Evolutionary conservation across 1,140 invertebrate genomes (phyloP), one percentile per base, ranked within the genome.

Genomic region (Macrobrachium nipponense): DNA sequence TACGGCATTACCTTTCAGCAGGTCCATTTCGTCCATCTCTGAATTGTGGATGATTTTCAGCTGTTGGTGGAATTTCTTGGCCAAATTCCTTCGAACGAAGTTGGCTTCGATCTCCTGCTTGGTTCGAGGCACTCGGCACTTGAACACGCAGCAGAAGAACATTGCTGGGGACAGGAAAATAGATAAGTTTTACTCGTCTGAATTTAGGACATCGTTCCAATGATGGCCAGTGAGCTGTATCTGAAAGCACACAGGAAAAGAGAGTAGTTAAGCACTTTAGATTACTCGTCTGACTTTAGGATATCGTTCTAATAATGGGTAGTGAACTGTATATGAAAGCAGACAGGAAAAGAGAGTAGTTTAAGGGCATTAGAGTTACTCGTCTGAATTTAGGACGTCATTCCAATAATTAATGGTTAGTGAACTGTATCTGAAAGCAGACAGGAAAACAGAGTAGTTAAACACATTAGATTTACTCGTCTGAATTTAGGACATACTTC

Each of bases 81-180:
- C 95, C 44, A 98, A 94, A 90, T 95, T 95, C 89, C 96, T 95
- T 7, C 97, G 92, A 87, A 96, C 94, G 91, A 96, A 97, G 91
- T 98, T 96, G 0, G 96, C 96, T 90, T 98, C 96, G 76, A 98
- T 98, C 91, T 98, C 96, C 91, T 98, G 96, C 90, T 97, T 98
- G 0, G 96, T 98, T 43, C 96, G 93, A 4, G 97, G 97, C 88
- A 98, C 95, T 51, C 97, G 93, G 90, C 97, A 96, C 81, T 95
- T 94, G 75, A 96, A 93, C 89, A 96, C 97, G 90, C 96, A 97
- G 90, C 96, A 97, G 73, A 97, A 90, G 87, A 96, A 93, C 81
- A 97, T 94, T 73, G 95, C 91, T 89, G 90, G 91, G 72, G 92
- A 70, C 68, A 18, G 73, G 90, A 91, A 92, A 83, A 83, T 68